A percentile compares a stretch with the other conserved stretches of the same genome.
These are phyloP conservation scores for Mystacides longicornis DNA, from an alignment of 2,888 invertebrate species.

Conservation along the genomic window DNA sequence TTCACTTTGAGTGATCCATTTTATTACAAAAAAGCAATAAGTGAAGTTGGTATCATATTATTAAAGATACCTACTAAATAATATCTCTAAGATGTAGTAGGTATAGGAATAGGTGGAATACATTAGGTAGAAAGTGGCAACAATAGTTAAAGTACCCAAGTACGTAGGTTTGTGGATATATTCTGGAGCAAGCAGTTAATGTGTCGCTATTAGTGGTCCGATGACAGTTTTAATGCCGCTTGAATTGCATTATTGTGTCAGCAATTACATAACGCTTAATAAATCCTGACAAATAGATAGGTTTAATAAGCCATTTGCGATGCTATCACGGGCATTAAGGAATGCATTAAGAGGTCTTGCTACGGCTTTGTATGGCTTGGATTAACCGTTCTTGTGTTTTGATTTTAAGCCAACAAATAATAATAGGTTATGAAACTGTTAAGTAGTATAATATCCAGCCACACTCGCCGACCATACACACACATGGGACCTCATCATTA, in stretches of 20 bases:
- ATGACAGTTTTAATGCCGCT: neutral
- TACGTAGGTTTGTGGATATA: too few species aligned
- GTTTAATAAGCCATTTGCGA: slow-evolving; percentile 21
- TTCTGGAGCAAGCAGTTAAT: too few species aligned
- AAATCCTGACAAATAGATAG: slow-evolving; percentile 20
- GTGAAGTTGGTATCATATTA: too few species aligned
- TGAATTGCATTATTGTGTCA: neutral
- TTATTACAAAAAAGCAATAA: too few species aligned
- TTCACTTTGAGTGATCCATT: too few species aligned
- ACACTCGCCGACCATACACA: neutral
- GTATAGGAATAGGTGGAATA: too few species aligned
- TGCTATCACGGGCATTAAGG: slow-evolving; percentile 19
- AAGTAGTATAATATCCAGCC: neutral
- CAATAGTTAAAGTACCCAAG: too few species aligned
- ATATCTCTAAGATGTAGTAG: too few species aligned
- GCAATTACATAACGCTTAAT: slow-evolving; percentile 15
- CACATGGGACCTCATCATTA: neutral
- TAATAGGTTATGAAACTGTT: neutral
- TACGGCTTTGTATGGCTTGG: neutral
- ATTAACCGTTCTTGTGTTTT: neutral
- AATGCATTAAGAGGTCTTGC: slow-evolving; percentile 17
- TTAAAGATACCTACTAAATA: too few species aligned
- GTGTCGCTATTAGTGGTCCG: too few species aligned
- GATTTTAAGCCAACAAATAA: neutral
- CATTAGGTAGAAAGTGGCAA: too few species aligned